Conservation (phyloP, 2,797 vertebrate genomes). For the Gymnothorax reevesii region DNA sequence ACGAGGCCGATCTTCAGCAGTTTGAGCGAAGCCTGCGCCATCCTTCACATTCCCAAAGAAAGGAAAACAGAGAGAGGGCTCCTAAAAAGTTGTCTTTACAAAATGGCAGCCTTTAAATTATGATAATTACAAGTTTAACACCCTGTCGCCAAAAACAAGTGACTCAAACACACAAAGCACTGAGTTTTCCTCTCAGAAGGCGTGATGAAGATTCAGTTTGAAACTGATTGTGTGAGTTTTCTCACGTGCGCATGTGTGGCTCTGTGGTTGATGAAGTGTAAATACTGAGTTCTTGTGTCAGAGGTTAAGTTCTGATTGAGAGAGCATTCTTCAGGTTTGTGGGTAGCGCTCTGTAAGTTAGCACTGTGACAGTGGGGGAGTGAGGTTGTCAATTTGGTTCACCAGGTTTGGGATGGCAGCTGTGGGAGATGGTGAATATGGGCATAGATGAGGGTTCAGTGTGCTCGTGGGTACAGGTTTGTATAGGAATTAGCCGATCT, state of each 20-base stretch:
- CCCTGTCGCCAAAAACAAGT: slow-evolving; percentile 56
- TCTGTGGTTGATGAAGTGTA: slow-evolving; percentile 35
- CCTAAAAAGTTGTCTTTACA: slow-evolving; percentile 55
- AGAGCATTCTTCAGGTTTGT: not conserved
- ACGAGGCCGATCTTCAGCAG: slow-evolving; percentile 20
- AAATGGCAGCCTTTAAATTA: slow-evolving; percentile 64
- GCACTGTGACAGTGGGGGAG: not conserved
- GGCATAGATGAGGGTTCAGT: not conserved
- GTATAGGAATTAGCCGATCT: not conserved
- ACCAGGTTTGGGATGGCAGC: not conserved
- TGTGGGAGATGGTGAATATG: too few species aligned
- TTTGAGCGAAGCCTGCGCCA: slow-evolving; percentile 30
- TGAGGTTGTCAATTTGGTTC: not conserved
- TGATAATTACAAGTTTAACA: slow-evolving; percentile 60
- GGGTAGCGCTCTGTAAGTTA: not conserved
- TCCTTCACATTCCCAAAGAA: slow-evolving; percentile 2
- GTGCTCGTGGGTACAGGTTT: not conserved
- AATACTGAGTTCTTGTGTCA: not conserved
- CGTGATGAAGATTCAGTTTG: slow-evolving; percentile 54
- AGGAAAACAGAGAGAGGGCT: slow-evolving; percentile 31
- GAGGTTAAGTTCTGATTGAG: slow-evolving; percentile 32
- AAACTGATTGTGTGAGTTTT: slow-evolving; percentile 52
- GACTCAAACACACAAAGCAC: slow-evolving; percentile 49
- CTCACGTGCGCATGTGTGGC: not conserved
- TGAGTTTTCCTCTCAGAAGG: slow-evolving; percentile 17